Percentiles rank a stretch among this genome's conserved stretches.
Conservation (phyloP, 2,113 vertebrate species). For the Passer domesticus region DNA sequence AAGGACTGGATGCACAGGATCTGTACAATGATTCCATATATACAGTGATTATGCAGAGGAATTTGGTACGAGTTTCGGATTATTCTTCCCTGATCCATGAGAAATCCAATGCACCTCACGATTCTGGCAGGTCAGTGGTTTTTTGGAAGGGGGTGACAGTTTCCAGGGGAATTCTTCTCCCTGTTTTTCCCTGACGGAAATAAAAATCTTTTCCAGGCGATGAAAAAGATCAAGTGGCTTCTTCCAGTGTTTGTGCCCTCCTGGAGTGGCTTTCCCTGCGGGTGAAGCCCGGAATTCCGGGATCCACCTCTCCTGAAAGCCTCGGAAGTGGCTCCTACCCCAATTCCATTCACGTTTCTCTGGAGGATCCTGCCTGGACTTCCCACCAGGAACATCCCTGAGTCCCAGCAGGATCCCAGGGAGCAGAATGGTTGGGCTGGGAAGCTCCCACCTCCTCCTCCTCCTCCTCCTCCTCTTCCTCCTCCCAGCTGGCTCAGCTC, state of each 20-base stretch:
- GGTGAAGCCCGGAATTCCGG: accelerated
- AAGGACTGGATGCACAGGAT: not conserved
- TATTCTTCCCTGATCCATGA: conserved; percentile 17
- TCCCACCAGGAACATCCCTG: not conserved
- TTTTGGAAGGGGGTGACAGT: not conserved
- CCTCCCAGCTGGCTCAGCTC: not conserved
- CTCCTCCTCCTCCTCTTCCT: not conserved
- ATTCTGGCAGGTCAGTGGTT: not conserved
- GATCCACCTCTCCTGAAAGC: not conserved
- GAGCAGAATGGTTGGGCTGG: not conserved
- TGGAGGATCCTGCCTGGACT: not conserved
- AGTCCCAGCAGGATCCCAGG: not conserved
- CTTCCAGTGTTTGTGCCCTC: not conserved
- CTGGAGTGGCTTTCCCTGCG: not conserved
- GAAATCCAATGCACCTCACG: not conserved
- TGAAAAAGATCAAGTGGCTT: not conserved
- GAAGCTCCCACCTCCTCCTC: not conserved
- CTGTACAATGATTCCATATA: not conserved
- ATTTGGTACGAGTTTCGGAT: not conserved
- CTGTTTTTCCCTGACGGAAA: not conserved
- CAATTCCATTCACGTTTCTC: not conserved
- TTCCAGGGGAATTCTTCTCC: not conserved
- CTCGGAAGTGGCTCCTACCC: not conserved
- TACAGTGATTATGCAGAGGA: not conserved
- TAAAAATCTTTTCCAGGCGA: not conserved